phyloP scores from a whole-genome alignment of 2,113 vertebrate genomes.

The Gracilinanus agilis region DNA sequence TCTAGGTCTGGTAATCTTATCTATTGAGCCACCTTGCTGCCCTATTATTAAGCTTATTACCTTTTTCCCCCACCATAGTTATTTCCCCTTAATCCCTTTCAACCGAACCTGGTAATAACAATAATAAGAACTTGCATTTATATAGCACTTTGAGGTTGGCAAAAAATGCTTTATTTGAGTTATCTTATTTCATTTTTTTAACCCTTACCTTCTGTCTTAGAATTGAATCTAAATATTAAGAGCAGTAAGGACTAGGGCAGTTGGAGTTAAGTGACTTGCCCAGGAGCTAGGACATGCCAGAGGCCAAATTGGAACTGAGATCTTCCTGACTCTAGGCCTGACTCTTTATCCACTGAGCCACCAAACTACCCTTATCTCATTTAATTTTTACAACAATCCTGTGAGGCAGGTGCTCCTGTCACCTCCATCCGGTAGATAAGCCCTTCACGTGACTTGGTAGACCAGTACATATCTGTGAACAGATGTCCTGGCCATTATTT shows the following conservation, averaged over 20 bases:
- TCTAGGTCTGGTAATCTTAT: neutral
- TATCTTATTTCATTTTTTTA: neutral
- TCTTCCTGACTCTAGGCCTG: too few relatives aligned
- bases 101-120: neutral
- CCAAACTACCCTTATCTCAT: neutral
- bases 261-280: too few relatives aligned
- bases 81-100: neutral
- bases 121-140: neutral
- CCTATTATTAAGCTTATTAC: neutral
- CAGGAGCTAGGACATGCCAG: too few relatives aligned
- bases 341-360: too few relatives aligned
- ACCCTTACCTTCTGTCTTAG: too few relatives aligned
- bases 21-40: neutral
- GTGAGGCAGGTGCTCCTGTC: neutral
- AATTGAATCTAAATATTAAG: too few relatives aligned
- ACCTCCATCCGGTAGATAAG: too few relatives aligned
- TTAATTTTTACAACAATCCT: neutral
- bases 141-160: neutral
- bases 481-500: neutral
- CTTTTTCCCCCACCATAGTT: neutral
- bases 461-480: neutral
- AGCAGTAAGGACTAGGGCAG: too few relatives aligned
- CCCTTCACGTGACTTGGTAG: neutral
- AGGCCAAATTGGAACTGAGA: too few relatives aligned
- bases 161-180: neutral